These are phyloP conservation scores for Ictalurus furcatus DNA, from an alignment of 2,113 vertebrate species.

Conservation along the genomic window DNA sequence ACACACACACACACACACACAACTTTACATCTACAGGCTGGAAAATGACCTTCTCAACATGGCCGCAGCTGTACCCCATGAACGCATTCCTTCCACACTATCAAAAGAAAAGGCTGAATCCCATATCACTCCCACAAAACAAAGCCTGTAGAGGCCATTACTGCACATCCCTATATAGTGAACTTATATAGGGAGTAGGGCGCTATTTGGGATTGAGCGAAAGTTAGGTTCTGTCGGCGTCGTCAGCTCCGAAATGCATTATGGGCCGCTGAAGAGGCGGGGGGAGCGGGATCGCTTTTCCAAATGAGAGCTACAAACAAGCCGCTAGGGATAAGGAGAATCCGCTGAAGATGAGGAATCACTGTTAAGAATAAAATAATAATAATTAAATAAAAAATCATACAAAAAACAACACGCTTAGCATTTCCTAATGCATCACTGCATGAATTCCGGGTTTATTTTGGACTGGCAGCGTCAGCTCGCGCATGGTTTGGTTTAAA, in stretches of 20 bases:
- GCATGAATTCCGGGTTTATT: background rate
- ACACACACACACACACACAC: no score
- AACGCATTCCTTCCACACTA: conserved; percentile 17
- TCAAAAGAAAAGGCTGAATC: conserved; percentile 17
- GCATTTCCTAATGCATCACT: conserved; percentile 11
- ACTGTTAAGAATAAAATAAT: background rate
- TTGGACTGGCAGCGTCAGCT: conserved; percentile 26
- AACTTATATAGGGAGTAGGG: background rate
- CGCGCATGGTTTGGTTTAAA: conserved; percentile 58
- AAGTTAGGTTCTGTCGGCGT: conserved; percentile 56
- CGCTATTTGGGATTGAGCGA: background rate
- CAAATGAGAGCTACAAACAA: conserved; percentile 55
- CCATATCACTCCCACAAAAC: background rate
- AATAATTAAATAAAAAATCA: background rate
- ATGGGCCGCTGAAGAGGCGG: conserved; percentile 41
- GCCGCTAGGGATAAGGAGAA: conserved; percentile 35
- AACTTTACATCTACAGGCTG: background rate
- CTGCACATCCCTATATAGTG: background rate
- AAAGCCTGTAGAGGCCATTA: background rate
- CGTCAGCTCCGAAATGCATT: conserved; percentile 64
- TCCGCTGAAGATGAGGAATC: background rate
- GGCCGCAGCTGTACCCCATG: background rate
- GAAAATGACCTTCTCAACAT: conserved; percentile 46
- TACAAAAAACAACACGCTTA: background rate
- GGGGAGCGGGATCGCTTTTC: conserved; percentile 26